Evolutionary conservation across 2,888 invertebrate species (phyloP), one percentile per base, ranked within the genome.

Genomic region (Macrophya alboannulata): DNA sequence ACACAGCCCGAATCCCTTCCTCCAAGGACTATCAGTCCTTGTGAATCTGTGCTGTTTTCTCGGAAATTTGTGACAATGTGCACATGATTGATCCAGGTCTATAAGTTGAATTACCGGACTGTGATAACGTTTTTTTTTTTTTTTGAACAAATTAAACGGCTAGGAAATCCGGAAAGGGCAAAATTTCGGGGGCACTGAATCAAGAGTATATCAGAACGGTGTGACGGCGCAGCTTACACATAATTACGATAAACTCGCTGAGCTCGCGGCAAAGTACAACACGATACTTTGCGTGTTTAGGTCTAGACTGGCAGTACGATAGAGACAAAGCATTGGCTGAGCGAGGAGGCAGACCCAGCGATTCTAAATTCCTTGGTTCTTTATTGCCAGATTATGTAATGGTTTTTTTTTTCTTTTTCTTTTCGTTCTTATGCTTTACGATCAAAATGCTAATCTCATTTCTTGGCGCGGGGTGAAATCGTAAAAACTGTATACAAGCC

Each of bases 401-500:
- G 83, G 31, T 68, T 65, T 8, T 37, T 43, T 59, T 62, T 25
- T n/a, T 5, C 6, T 40, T 15, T 51, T 76, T 21, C 12, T 76
- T 65, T 21, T 65, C 4, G 5, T 65, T 62, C 62, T 25, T 81
- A 55, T 48, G 65, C 43, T 65, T 43, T 43, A 65, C 65, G 65
- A 82, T 82, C 82, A 68, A 21, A 83, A 83, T 51, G 68, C 71
- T 48, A 83, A 83, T 83, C 83, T 83, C 17, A 83, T 83, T 68
- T 71, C 51, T 68, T 40, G 81, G 48, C 62, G 12, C 62, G 17
- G 31, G 48, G 81, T 83, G 83, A 48, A 65, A 81, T 21, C 40
- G 40, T 83, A 48, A 71, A 83, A 83, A 71, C 15, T 81, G 68
- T 71, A 48, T 68, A 83, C 65, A 37, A 83, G 83, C 51, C 83